These are phyloP conservation scores for Drosophila nigrodunni DNA, from an alignment of 1,140 invertebrate genomes.

Conservation along the genomic window DNA sequence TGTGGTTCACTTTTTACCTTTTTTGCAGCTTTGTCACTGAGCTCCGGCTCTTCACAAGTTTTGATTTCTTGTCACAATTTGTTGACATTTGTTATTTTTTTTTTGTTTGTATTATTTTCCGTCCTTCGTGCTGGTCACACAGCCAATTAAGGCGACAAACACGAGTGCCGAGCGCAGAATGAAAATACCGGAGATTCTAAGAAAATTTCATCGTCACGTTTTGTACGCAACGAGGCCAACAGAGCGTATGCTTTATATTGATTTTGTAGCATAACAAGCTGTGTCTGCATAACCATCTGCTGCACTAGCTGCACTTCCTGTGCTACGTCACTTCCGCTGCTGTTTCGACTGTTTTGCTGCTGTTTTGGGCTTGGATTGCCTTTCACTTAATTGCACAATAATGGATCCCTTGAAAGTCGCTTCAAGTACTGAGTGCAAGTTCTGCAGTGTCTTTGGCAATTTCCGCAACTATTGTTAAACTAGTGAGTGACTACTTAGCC, in stretches of 20 bases:
- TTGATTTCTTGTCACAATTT: conserved; percentile 83
- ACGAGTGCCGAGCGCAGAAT: conserved; percentile 27
- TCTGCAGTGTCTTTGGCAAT: conserved; percentile 65
- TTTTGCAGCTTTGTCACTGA: conserved; percentile 4
- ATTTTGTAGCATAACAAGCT: conserved; percentile 69
- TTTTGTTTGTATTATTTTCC: conserved; percentile 13
- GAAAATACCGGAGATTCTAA: conserved; percentile 7
- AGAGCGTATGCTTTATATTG: conserved; percentile 73
- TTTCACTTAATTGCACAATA: conserved; percentile 78
- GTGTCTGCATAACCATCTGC: conserved; percentile 17
- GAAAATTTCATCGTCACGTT: conserved; percentile 47
- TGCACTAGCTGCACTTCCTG: conserved; percentile 70
- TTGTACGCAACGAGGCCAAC: conserved; percentile 51
- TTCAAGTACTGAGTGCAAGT: conserved; percentile 27
- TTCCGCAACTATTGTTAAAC: conserved; percentile 73
- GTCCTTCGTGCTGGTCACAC: conserved; percentile 40
- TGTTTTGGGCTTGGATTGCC: conserved; percentile 33
- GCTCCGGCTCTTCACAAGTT: conserved; percentile 48
- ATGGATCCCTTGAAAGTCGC: conserved; percentile 25
- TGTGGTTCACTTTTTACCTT: neutral
- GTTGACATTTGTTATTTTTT: conserved; percentile 78
- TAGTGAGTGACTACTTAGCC: conserved; percentile 10
- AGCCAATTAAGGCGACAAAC: conserved; percentile 77
- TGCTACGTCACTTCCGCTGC: conserved; percentile 56
- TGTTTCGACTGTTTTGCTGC: conserved; percentile 49